A percentile compares a stretch with the other conserved stretches of the same genome.
Evolutionary conservation across 1,140 invertebrate genomes (phyloP).

Genomic region (Asobara japonica): DNA sequence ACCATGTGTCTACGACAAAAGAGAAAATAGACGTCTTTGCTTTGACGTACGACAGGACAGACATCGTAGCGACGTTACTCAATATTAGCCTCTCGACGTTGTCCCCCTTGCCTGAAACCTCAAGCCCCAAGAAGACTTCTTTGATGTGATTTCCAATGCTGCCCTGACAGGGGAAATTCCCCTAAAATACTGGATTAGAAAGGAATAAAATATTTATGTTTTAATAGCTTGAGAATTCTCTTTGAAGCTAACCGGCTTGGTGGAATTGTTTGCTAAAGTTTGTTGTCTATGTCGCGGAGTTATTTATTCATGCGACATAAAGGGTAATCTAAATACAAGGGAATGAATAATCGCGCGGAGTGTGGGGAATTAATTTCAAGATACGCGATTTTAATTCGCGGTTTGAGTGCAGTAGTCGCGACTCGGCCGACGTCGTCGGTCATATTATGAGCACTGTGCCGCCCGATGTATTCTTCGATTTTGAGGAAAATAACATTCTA

Average conservation of each 20-base stretch:
- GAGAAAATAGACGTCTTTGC: slow-evolving; percentile 26
- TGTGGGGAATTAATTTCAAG: no score
- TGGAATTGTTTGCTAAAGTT: background rate
- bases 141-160: slow-evolving; percentile 34
- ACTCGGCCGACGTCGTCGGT: no score
- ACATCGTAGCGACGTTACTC: slow-evolving; percentile 30
- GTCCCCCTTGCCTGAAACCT: background rate
- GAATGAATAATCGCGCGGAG: no score
- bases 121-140: slow-evolving; percentile 18
- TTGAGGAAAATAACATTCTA: no score
- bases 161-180: background rate
- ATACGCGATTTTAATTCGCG: no score
- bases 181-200: background rate
- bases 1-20: background rate
- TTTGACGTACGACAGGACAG: slow-evolving; percentile 32
- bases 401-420: no score
- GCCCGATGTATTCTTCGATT: no score
- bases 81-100: slow-evolving; percentile 24
- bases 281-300: background rate
- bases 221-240: background rate
- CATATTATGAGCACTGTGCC: no score
- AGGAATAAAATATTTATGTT: background rate
- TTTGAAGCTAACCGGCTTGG: background rate
- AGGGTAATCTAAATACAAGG: no score
- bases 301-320: background rate